These are phyloP conservation scores for Drosophila mettleri DNA, from an alignment of 2,888 invertebrate genomes.

Conservation along the genomic window DNA sequence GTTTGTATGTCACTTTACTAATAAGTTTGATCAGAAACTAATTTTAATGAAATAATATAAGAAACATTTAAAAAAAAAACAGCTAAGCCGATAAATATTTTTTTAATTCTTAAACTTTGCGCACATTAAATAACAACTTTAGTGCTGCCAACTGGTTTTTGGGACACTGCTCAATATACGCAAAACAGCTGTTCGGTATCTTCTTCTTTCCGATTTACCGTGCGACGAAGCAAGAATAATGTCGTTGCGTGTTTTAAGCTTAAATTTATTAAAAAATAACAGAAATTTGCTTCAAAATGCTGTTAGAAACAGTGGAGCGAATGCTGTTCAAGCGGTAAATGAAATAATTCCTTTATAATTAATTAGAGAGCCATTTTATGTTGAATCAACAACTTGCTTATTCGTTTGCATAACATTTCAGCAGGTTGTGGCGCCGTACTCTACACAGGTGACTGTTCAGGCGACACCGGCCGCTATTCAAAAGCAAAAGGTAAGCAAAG, in stretches of 20 bases:
- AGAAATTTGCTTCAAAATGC: constrained; percentile 71
- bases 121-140: background rate
- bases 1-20: too few species aligned
- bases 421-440: constrained; percentile 55
- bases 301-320: constrained; percentile 38
- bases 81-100: too few species aligned
- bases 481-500: constrained; percentile 91
- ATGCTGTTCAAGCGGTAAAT: constrained; percentile 52
- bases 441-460: constrained; percentile 79
- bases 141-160: constrained; percentile 36
- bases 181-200: constrained; percentile 52
- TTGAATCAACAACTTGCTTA: background rate
- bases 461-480: constrained; percentile 80
- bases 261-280: constrained; percentile 80
- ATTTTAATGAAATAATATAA: too few species aligned
- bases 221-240: constrained; percentile 42
- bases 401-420: constrained; percentile 69
- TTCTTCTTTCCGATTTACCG: constrained; percentile 35
- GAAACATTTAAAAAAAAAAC: too few species aligned
- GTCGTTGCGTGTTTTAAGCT: constrained; percentile 78
- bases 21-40: too few species aligned
- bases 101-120: background rate
- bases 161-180: constrained; percentile 18
- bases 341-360: background rate
- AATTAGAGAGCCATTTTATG: constrained; percentile 11